Percentiles rank a stretch among this genome's conserved stretches.
These are phyloP conservation scores for Sebastolobus altivelis DNA, from an alignment of 2,797 vertebrate genomes.

Conservation along the genomic window DNA sequence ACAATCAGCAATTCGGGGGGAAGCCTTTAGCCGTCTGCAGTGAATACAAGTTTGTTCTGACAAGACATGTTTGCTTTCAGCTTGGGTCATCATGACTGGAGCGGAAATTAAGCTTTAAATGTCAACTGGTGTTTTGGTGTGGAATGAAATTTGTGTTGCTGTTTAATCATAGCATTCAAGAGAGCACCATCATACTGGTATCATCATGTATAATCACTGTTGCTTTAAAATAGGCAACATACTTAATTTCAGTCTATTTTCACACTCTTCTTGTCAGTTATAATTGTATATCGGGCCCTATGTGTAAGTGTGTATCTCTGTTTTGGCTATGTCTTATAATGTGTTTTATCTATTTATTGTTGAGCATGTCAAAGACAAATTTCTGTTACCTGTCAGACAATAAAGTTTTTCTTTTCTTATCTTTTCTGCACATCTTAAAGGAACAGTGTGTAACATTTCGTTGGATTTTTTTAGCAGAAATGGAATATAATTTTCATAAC, in stretches of 20 bases:
- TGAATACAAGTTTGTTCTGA: not conserved
- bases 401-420: too few relatives aligned
- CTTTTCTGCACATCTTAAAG: not conserved
- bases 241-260: too few relatives aligned
- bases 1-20: not conserved
- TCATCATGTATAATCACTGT: not conserved
- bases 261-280: too few relatives aligned
- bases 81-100: not conserved
- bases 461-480: too few relatives aligned
- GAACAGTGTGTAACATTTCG: not conserved
- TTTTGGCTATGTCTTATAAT: too few relatives aligned
- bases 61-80: not conserved
- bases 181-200: not conserved
- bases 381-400: too few relatives aligned
- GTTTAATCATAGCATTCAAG: not conserved
- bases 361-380: too few relatives aligned
- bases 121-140: not conserved
- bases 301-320: too few relatives aligned
- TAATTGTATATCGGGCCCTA: too few relatives aligned
- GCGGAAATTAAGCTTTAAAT: slow-evolving; percentile 10
- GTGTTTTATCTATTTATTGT: too few relatives aligned
- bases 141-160: not conserved
- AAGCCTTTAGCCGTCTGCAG: not conserved
- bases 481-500: too few relatives aligned
- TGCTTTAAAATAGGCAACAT: too few relatives aligned